Evolutionary conservation across 92 coral and sea anemone genomes (phyloP), one percentile per base, ranked within the genome.

Genomic region (Plumapathes pennacea): DNA sequence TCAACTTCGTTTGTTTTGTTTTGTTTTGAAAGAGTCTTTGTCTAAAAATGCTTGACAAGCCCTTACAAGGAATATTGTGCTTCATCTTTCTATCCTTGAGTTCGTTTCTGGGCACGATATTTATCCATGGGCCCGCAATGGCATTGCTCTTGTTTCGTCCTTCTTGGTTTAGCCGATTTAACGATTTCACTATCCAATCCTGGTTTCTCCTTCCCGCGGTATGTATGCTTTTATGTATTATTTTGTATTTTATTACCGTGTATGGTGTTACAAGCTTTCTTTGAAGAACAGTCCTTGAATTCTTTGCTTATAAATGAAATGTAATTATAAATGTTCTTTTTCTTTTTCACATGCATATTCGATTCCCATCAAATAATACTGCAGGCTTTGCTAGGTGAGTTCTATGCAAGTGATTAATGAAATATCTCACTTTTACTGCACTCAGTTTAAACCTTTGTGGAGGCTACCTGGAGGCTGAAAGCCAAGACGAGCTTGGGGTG

Each of bases 151-250:
- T 83, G 28, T 51, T 71, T 46, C 82, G 66, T n/a, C 98, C 98
- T 24, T 59, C 61, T 28, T 92, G 94, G 96, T 92, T 88, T 53
- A 85, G 98, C 1, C 77, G 89, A 82, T 54, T 56, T 38, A 84
- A 69, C 24, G 98, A 92, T 57, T 85, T 68, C 14, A 33, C 76
- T 55, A 69, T 84, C 28, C 65, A 57, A 14, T 37, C 69, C 6
- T 92, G 98, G 98, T 50, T 92, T 14, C 39, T 60, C 10, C 33
- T 92, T 13, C 98, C 98, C 5, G 82, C 89, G 74, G 98, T 92
- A 57, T 75, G 98, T 32, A 44, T 19, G 43, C 2, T 42, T 43
- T 57, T 5, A n/a, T 24, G 15, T 43, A 4, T 14, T 14, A 4
- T 14, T 13, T 43, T n/a, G n/a, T n/a, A n/a, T n/a, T n/a, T n/a